These are phyloP conservation scores for Drepana arcuata DNA, from an alignment of 1,140 invertebrate genomes.

Conservation along the genomic window DNA sequence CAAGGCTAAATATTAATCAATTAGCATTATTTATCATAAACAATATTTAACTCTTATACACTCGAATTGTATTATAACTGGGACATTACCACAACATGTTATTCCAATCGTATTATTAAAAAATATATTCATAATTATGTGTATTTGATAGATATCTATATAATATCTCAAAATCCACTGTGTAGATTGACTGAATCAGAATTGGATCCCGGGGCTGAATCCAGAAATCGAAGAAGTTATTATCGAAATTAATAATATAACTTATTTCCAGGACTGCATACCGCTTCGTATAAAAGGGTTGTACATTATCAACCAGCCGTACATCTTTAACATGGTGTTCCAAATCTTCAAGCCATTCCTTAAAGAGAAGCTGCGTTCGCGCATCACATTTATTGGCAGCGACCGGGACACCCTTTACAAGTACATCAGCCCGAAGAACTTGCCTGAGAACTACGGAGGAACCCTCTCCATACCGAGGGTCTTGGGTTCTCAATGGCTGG, in stretches of 20 bases:
- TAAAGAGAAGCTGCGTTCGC: slow-evolving; percentile 80
- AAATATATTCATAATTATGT: too few relatives aligned
- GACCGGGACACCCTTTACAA: slow-evolving; percentile 86
- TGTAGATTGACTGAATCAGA: not conserved
- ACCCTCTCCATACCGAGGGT: slow-evolving; percentile 77
- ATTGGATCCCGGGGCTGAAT: not conserved
- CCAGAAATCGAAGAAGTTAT: not conserved
- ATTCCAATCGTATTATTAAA: too few relatives aligned
- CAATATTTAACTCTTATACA: too few relatives aligned
- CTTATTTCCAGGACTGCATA: slow-evolving; percentile 81
- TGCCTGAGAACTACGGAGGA: slow-evolving; percentile 87
- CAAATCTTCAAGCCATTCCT: slow-evolving; percentile 90
- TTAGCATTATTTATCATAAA: too few relatives aligned
- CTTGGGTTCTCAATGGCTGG: slow-evolving; percentile 80
- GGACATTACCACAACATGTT: too few relatives aligned
- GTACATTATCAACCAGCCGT: slow-evolving; percentile 91
- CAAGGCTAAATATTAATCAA: too few relatives aligned
- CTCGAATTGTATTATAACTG: too few relatives aligned
- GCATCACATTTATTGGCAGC: slow-evolving; percentile 88
- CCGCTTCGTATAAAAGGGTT: slow-evolving; percentile 88
- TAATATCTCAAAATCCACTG: not conserved
- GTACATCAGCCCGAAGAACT: slow-evolving; percentile 82
- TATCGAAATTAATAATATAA: too few relatives aligned
- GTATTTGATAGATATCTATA: not conserved
- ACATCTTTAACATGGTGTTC: slow-evolving; percentile 91